Evolutionary conservation across 2,888 invertebrate species (phyloP).

Genomic region (Lithophane ornitopus): DNA sequence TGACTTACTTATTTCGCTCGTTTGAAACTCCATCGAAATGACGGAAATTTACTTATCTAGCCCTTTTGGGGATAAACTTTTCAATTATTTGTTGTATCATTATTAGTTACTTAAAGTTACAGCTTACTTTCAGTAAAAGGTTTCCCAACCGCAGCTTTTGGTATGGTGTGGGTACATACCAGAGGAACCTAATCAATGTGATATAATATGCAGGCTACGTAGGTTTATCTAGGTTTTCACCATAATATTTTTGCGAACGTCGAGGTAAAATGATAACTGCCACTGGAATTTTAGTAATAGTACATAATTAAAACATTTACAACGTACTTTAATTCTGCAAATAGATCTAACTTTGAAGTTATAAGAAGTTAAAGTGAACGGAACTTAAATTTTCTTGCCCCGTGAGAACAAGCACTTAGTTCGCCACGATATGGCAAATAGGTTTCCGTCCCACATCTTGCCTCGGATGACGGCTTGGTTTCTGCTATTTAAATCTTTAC

Average conservation of each 20-base stretch:
- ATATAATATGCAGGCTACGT: background rate
- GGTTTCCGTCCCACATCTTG: slow-evolving; percentile 69
- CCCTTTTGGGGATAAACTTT: slow-evolving; percentile 36
- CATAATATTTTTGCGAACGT: background rate
- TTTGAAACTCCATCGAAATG: slow-evolving; percentile 72
- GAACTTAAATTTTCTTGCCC: slow-evolving; percentile 61
- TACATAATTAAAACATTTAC: background rate
- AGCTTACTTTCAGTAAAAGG: slow-evolving; percentile 5
- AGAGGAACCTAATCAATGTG: background rate
- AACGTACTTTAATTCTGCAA: slow-evolving; percentile 8
- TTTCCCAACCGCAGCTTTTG: background rate
- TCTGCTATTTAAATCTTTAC: slow-evolving; percentile 60
- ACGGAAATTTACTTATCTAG: slow-evolving; percentile 69
- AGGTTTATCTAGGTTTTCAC: background rate
- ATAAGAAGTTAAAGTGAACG: slow-evolving; percentile 50
- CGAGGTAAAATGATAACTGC: background rate
- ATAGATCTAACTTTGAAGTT: slow-evolving; percentile 34
- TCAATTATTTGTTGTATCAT: slow-evolving; percentile 26
- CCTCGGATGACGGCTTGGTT: slow-evolving; percentile 53
- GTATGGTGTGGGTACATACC: background rate
- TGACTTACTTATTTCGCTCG: slow-evolving; percentile 79
- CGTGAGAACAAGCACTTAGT: slow-evolving; percentile 71
- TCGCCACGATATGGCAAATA: slow-evolving; percentile 71
- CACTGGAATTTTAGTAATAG: background rate
- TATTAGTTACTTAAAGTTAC: slow-evolving; percentile 5